Percentiles rank a stretch among this genome's conserved stretches.
Conservation (phyloP, 2,113 vertebrate genomes). For the Sphyrna mokarran region DNA sequence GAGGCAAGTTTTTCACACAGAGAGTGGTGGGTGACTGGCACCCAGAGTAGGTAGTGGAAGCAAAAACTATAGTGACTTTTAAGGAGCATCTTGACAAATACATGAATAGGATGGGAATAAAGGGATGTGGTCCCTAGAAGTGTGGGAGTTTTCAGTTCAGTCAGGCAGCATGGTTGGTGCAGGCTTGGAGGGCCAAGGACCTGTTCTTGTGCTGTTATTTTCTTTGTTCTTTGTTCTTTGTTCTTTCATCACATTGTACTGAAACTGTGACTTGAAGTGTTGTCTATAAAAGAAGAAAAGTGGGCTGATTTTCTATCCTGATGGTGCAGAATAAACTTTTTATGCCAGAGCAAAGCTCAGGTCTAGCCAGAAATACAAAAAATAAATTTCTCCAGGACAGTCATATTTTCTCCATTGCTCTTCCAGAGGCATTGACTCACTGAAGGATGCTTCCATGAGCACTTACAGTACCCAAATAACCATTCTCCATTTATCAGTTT, state of each 20-base stretch:
- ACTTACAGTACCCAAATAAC: neutral
- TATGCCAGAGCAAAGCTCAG: neutral
- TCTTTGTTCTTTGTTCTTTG: too few species aligned
- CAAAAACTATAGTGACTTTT: too few species aligned
- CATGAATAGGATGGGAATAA: too few species aligned
- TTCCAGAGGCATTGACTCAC: neutral
- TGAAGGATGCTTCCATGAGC: neutral
- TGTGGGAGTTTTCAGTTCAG: too few species aligned
- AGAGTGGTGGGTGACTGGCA: too few species aligned
- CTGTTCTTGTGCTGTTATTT: too few species aligned
- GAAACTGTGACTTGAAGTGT: neutral
- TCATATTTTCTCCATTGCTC: neutral
- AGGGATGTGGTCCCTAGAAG: too few species aligned
- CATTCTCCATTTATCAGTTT: neutral
- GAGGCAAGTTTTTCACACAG: too few species aligned
- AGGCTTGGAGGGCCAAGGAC: too few species aligned
- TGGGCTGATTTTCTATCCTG: neutral
- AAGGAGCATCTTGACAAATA: too few species aligned
- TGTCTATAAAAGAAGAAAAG: neutral
- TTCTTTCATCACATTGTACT: neutral
- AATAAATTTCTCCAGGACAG: neutral
- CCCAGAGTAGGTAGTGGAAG: too few species aligned
- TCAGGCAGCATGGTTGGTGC: too few species aligned
- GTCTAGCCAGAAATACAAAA: neutral
- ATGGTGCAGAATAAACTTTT: neutral